These are phyloP conservation scores for Sylvicola cinctus DNA, from an alignment of 2,888 invertebrate species.

Conservation along the genomic window DNA sequence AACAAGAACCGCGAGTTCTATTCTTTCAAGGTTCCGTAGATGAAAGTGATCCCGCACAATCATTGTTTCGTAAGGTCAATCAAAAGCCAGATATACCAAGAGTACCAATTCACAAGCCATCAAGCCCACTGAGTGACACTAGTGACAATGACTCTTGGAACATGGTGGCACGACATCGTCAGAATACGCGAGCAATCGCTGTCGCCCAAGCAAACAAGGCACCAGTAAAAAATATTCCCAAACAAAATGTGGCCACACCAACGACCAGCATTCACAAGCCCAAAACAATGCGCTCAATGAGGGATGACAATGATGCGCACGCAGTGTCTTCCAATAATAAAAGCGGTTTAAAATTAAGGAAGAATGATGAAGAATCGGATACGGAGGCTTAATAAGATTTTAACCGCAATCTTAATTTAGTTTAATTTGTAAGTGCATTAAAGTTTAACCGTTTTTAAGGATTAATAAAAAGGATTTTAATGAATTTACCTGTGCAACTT, in stretches of 20 bases:
- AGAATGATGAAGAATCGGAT: slow-evolving; percentile 9
- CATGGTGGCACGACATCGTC: slow-evolving; percentile 30
- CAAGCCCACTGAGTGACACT: slow-evolving; percentile 8
- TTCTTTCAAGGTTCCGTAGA: too few species aligned
- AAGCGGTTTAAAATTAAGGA: not conserved
- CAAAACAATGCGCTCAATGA: slow-evolving; percentile 13
- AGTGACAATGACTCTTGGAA: slow-evolving; percentile 28
- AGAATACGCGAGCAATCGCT: slow-evolving; percentile 19
- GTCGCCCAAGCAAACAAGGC: slow-evolving; percentile 5
- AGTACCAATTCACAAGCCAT: not conserved
- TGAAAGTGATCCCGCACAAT: too few species aligned
- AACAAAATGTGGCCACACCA: not conserved
- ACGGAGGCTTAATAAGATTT: slow-evolving; percentile 9
- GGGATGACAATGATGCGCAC: slow-evolving; percentile 3
- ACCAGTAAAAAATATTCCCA: not conserved
- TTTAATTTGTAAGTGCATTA: not conserved
- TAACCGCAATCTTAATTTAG: not conserved
- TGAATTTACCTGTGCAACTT: slow-evolving; percentile 63
- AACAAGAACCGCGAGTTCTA: too few species aligned
- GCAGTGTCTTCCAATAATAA: not conserved
- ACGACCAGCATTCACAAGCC: slow-evolving; percentile 9
- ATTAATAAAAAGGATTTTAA: not conserved
- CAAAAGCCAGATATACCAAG: too few species aligned
- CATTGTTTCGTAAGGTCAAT: too few species aligned
- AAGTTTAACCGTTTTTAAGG: too few species aligned